Conservation (phyloP, 2,888 invertebrate genomes). For the Xestia rhomboidea region DNA sequence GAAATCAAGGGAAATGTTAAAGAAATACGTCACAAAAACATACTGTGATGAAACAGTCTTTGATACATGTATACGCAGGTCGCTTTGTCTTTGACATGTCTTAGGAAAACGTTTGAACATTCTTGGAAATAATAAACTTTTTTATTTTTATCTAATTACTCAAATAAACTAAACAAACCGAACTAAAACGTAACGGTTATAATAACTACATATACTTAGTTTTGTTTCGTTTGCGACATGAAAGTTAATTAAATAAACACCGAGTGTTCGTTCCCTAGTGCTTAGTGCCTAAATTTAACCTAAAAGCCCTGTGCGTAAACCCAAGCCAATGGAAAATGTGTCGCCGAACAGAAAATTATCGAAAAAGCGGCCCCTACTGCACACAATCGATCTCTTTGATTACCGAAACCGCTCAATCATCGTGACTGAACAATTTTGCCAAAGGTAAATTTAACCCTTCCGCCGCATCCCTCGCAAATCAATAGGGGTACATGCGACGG, state of each 20-base stretch:
- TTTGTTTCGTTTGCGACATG: neutral
- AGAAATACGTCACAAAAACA: conserved; percentile 45
- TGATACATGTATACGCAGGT: conserved; percentile 37
- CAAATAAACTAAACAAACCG: neutral
- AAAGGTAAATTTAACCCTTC: conserved; percentile 84
- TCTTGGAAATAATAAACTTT: too few species aligned
- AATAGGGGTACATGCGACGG: conserved; percentile 75
- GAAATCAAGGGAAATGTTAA: conserved; percentile 36
- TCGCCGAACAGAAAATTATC: conserved; percentile 63
- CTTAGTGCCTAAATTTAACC: conserved; percentile 26
- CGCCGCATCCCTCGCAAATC: conserved; percentile 76
- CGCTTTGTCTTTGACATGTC: conserved; percentile 43
- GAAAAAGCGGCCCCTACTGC: conserved; percentile 66
- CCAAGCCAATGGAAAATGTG: conserved; percentile 61
- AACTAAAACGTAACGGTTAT: neutral
- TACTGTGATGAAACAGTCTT: conserved; percentile 40
- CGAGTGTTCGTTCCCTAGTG: neutral
- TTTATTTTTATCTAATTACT: too few species aligned
- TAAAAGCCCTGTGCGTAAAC: conserved; percentile 30
- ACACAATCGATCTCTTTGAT: conserved; percentile 74
- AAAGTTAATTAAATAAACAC: conserved; percentile 6
- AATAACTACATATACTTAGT: neutral
- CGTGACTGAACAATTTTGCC: conserved; percentile 75
- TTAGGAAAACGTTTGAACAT: conserved; percentile 24
- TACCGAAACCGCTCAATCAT: conserved; percentile 78